A percentile compares a stretch with the other conserved stretches of the same genome.
These are phyloP conservation scores for Apocrypta bakeri DNA, from an alignment of 1,140 invertebrate genomes.

Conservation along the genomic window DNA sequence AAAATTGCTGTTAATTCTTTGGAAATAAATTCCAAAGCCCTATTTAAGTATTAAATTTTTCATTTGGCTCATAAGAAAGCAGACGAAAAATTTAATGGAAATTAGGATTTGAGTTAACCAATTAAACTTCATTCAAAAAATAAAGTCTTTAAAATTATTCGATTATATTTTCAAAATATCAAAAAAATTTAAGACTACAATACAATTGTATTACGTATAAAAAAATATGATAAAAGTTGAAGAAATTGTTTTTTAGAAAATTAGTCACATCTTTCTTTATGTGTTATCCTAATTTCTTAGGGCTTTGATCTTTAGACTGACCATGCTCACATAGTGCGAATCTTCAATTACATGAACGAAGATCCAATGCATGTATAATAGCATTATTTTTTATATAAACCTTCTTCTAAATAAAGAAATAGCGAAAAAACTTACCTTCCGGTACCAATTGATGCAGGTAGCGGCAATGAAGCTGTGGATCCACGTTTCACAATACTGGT, in stretches of 20 bases:
- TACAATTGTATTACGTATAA: no score
- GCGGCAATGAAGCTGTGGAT: conserved; percentile 68
- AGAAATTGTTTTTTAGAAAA: no score
- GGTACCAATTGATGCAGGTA: conserved; percentile 62
- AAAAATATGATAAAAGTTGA: no score
- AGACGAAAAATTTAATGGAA: conserved; percentile 3
- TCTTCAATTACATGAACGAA: conserved; percentile 64
- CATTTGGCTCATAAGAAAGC: not conserved
- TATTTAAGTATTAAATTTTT: not conserved
- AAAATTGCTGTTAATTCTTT: not conserved
- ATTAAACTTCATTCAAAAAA: no score
- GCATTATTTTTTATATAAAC: conserved; percentile 7
- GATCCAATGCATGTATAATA: conserved; percentile 57
- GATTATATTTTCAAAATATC: no score
- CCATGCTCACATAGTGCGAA: conserved; percentile 66
- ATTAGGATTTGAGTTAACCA: conserved; percentile 38
- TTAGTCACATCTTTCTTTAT: no score
- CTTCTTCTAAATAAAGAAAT: not conserved
- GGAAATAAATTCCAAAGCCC: not conserved
- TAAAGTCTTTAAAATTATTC: no score
- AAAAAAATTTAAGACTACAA: no score
- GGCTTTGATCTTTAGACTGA: conserved; percentile 61
- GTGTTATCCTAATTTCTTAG: conserved; percentile 27
- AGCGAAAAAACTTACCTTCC: conserved; percentile 66
- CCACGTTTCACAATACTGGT: conserved; percentile 66